These are phyloP conservation scores for Dysmachus trigonus DNA, from an alignment of 2,888 invertebrate species.

Conservation along the genomic window DNA sequence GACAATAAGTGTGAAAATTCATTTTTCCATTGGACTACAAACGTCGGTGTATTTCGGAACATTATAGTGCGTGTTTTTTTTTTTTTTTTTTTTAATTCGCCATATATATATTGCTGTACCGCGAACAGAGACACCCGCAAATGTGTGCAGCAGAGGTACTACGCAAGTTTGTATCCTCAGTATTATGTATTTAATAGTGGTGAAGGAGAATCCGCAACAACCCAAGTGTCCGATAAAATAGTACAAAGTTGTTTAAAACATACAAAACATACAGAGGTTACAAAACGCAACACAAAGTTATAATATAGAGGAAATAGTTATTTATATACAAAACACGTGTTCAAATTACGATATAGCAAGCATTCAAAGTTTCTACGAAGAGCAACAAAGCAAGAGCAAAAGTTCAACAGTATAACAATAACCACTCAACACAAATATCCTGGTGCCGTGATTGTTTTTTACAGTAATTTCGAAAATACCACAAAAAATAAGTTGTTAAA, in stretches of 20 bases:
- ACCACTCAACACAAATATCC: slow-evolving; percentile 39
- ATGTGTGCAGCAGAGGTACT: slow-evolving; percentile 39
- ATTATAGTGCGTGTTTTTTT: neutral
- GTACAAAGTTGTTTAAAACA: slow-evolving; percentile 53
- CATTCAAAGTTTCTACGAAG: slow-evolving; percentile 42
- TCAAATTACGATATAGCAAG: slow-evolving; percentile 42
- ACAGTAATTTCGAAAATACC: neutral
- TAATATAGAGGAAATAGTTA: slow-evolving; percentile 36
- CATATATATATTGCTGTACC: neutral
- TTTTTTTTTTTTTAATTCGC: slow-evolving; percentile 15
- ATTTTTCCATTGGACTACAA: neutral
- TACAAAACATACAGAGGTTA: neutral
- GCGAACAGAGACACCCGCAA: neutral
- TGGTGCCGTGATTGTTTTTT: slow-evolving; percentile 45
- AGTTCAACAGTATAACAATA: slow-evolving; percentile 44
- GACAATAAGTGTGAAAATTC: slow-evolving; percentile 29
- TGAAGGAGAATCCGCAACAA: slow-evolving; percentile 55
- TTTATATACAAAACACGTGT: slow-evolving; percentile 40
- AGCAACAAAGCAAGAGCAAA: slow-evolving; percentile 50
- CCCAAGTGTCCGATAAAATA: slow-evolving; percentile 55
- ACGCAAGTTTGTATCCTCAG: slow-evolving; percentile 24
- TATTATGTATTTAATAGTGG: neutral
- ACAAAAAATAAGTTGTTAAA: slow-evolving; percentile 10
- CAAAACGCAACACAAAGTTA: slow-evolving; percentile 45
- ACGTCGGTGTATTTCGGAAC: neutral